Evolutionary conservation across 2,888 invertebrate genomes (phyloP).

Genomic region (Apotomis betuletana): DNA sequence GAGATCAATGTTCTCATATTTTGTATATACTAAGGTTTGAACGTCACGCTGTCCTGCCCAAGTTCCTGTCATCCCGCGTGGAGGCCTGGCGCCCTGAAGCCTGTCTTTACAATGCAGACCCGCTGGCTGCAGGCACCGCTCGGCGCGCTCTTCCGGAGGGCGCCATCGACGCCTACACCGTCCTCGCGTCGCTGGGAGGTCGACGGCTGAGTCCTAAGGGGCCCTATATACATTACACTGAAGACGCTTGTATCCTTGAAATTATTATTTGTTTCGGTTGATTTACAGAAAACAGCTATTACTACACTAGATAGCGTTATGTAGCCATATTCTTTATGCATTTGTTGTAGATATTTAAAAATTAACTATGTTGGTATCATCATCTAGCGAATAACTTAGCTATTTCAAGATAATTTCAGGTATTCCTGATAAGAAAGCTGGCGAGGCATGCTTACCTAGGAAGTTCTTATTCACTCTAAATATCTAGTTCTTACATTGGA

Average conservation of each 20-base stretch:
- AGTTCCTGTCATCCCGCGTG: conserved; percentile 92
- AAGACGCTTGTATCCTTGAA: conserved; percentile 96
- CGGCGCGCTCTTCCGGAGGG: conserved; percentile 92
- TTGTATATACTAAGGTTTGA: conserved; percentile 86
- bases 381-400: too few species aligned
- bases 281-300: not conserved
- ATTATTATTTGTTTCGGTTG: not conserved
- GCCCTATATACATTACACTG: conserved; percentile 92
- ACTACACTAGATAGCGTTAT: too few species aligned
- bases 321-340: too few species aligned
- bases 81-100: conserved; percentile 94
- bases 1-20: too few species aligned
- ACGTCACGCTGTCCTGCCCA: conserved; percentile 97
- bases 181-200: conserved; percentile 96
- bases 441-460: too few species aligned
- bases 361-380: too few species aligned
- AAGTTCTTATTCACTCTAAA: too few species aligned
- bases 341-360: too few species aligned
- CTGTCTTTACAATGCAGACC: conserved; percentile 97
- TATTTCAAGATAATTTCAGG: too few species aligned
- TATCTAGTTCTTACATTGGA: too few species aligned
- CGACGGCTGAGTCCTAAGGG: conserved; percentile 88
- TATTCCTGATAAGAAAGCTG: too few species aligned
- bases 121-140: conserved; percentile 92
- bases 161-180: conserved; percentile 91